Evolutionary conservation across 2,113 vertebrate species (phyloP).

Genomic region (Anarrhichthys ocellatus): DNA sequence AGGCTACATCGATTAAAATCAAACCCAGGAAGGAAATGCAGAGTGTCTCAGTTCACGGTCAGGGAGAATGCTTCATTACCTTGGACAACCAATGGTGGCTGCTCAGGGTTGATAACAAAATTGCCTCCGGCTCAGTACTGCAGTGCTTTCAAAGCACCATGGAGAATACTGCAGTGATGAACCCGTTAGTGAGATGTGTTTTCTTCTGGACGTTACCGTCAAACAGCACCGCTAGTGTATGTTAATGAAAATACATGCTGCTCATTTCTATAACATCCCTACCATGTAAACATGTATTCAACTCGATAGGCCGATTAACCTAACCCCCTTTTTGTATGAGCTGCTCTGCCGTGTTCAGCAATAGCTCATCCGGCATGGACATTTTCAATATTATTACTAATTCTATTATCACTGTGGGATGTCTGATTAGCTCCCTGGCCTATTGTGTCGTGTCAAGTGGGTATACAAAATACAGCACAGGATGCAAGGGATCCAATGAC

Average conservation of each 20-base stretch:
- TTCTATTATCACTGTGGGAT: constrained; percentile 61
- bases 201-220: constrained; percentile 23
- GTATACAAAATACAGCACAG: constrained; percentile 57
- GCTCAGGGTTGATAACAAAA: constrained; percentile 48
- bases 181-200: constrained; percentile 18
- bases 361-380: constrained; percentile 36
- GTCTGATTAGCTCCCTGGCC: constrained; percentile 56
- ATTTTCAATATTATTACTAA: constrained; percentile 57
- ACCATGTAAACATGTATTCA: constrained; percentile 34
- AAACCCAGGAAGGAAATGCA: constrained; percentile 36
- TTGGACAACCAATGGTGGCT: constrained; percentile 47
- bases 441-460: constrained; percentile 27
- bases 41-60: constrained; percentile 16
- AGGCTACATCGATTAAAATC: constrained; percentile 39
- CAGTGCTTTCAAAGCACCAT: constrained; percentile 21
- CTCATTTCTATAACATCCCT: constrained; percentile 6
- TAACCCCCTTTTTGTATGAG: constrained; percentile 11
- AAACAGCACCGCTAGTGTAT: neutral
- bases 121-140: constrained; percentile 35
- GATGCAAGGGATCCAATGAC: constrained; percentile 56
- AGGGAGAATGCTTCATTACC: constrained; percentile 44
- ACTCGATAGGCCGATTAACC: constrained; percentile 34
- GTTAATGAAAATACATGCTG: constrained; percentile 8
- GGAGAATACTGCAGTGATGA: constrained; percentile 32
- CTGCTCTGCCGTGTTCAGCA: constrained; percentile 24